Conservation (phyloP, 1,140 invertebrate genomes). For the Drosophila repleta region DNA sequence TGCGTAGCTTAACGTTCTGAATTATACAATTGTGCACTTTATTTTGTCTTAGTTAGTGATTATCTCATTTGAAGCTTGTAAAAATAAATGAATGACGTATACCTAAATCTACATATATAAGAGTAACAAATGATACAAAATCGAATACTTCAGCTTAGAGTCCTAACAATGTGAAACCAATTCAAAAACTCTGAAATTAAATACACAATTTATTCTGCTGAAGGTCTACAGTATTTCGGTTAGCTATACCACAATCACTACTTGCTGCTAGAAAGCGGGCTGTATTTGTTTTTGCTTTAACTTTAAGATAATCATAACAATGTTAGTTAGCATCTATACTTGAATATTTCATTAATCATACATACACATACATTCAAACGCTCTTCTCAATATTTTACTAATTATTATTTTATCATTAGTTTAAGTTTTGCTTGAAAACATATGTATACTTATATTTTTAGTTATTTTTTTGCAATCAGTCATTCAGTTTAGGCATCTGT, state of each 20-base stretch:
- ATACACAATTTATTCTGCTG: slow-evolving; percentile 19
- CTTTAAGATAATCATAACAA: slow-evolving; percentile 41
- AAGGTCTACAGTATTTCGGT: slow-evolving; percentile 52
- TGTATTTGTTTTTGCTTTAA: slow-evolving; percentile 38
- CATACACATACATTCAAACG: slow-evolving; percentile 44
- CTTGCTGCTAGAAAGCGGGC: slow-evolving; percentile 71
- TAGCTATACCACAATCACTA: slow-evolving; percentile 75
- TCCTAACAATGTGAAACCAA: slow-evolving; percentile 29
- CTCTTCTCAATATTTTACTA: slow-evolving; percentile 67
- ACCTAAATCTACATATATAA: no score
- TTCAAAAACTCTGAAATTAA: slow-evolving; percentile 20
- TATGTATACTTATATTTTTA: slow-evolving; percentile 23
- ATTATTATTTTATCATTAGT: slow-evolving; percentile 52
- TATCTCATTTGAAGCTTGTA: slow-evolving; percentile 26
- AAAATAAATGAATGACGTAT: neutral
- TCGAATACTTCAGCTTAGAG: neutral
- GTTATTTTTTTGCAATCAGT: slow-evolving; percentile 44
- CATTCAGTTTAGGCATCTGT: slow-evolving; percentile 81
- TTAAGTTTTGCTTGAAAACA: slow-evolving; percentile 50
- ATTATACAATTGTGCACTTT: slow-evolving; percentile 21
- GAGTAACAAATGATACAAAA: neutral
- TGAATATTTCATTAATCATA: slow-evolving; percentile 57
- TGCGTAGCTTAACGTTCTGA: slow-evolving; percentile 16
- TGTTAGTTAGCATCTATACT: slow-evolving; percentile 64
- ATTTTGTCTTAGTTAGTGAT: slow-evolving; percentile 12